These are phyloP conservation scores for Dromius quadrimaculatus DNA, from an alignment of 2,888 invertebrate genomes.

Conservation along the genomic window DNA sequence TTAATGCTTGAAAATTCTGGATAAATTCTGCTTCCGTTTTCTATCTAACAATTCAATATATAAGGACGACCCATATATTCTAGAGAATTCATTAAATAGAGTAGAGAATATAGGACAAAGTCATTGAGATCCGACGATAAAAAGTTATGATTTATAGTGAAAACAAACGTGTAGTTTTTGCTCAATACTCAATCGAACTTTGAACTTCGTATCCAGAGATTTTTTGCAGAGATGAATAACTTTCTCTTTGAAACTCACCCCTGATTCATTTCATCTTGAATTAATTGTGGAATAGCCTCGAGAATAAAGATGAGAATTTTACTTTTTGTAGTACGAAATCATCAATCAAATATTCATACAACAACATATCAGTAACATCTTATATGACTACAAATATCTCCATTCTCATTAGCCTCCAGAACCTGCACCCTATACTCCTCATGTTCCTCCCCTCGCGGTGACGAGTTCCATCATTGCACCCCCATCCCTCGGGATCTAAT, in stretches of 20 bases:
- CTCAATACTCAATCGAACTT: background rate
- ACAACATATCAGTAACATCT: too few relatives aligned
- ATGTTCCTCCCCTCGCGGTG: background rate
- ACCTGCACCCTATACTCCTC: too few relatives aligned
- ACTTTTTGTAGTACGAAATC: too few relatives aligned
- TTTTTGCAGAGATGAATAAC: background rate
- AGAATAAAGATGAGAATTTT: too few relatives aligned
- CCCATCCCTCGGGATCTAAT: constrained; percentile 48
- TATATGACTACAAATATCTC: too few relatives aligned
- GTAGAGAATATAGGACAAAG: constrained; percentile 29
- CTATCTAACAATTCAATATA: constrained; percentile 33
- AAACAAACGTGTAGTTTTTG: constrained; percentile 29
- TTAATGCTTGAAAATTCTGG: constrained; percentile 19
- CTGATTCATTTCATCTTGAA: too few relatives aligned
- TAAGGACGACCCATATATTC: constrained; percentile 8
- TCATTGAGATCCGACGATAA: constrained; percentile 29
- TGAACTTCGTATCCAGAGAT: constrained; percentile 11
- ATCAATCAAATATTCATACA: too few relatives aligned
- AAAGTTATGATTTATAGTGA: constrained; percentile 42
- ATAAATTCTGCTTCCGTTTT: constrained; percentile 7
- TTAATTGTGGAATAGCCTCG: too few relatives aligned
- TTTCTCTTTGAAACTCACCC: background rate
- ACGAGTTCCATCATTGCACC: constrained; percentile 46
- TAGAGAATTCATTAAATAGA: constrained; percentile 48
- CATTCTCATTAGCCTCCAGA: too few relatives aligned